Evolutionary conservation across 2,888 invertebrate species (phyloP).

Genomic region (Conus canariensis): DNA sequence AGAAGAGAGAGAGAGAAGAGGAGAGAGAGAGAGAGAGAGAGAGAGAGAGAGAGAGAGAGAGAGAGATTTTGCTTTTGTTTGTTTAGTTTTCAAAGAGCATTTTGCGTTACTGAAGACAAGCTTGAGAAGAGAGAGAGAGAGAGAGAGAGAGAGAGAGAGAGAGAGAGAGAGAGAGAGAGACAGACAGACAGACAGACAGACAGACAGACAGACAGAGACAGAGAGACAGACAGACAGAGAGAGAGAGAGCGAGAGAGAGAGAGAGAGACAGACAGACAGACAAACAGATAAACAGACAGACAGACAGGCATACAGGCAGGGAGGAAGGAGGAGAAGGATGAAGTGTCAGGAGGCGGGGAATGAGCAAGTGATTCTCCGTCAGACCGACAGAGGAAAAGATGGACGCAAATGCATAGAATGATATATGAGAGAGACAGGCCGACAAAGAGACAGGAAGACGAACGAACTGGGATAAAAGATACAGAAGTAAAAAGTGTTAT

Average conservation of each 20-base stretch:
- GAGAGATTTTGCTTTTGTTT: not conserved
- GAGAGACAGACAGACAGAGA: too few species aligned
- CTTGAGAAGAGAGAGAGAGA: too few species aligned
- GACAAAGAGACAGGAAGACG: not conserved
- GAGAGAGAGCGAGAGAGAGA: too few species aligned
- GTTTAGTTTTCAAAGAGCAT: too few species aligned
- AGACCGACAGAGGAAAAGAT: not conserved
- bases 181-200: not conserved
- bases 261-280: not conserved
- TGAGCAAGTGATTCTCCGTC: not conserved
- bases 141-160: too few species aligned
- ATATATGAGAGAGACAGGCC: not conserved
- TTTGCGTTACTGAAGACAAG: too few species aligned
- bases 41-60: not conserved
- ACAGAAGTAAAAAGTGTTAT: not conserved
- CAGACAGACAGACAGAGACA: too few species aligned
- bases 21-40: too few species aligned
- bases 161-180: not conserved
- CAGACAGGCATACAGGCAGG: not conserved
- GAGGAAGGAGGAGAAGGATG: too few species aligned
- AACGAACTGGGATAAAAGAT: not conserved
- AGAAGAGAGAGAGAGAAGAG: too few species aligned
- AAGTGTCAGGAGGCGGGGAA: not conserved
- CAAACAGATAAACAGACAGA: not conserved
- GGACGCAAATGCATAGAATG: not conserved